These are phyloP conservation scores for Drosophila pseudoobscura DNA, from an alignment of 1,140 invertebrate genomes.

Conservation along the genomic window DNA sequence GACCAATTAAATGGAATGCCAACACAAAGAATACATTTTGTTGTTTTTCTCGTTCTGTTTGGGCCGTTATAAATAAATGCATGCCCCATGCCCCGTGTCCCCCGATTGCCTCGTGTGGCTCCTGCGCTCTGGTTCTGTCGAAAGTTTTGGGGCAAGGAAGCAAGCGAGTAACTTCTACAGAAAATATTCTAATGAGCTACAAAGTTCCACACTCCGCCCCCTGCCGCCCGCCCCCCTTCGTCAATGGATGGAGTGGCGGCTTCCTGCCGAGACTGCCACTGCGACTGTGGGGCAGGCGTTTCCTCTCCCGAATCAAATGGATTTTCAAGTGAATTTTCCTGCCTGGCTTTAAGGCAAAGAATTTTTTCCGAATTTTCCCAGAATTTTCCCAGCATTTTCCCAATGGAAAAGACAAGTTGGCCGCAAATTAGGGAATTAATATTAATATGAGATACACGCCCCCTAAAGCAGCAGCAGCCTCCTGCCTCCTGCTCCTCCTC, in stretches of 20 bases:
- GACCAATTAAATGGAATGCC: conserved; percentile 77
- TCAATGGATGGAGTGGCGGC: neutral
- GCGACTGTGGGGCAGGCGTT: conserved; percentile 3
- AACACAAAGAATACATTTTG: conserved; percentile 63
- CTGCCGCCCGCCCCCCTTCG: neutral
- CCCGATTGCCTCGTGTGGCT: conserved; percentile 35
- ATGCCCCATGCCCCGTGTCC: conserved; percentile 23
- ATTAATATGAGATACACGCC: conserved; percentile 61
- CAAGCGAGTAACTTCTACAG: conserved; percentile 48
- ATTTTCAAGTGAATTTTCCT: conserved; percentile 42
- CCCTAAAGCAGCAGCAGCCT: neutral
- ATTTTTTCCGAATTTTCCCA: neutral
- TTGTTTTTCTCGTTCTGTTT: conserved; percentile 37
- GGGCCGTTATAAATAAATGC: conserved; percentile 65
- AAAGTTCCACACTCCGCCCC: conserved; percentile 49
- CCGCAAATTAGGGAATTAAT: conserved; percentile 69
- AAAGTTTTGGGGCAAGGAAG: conserved; percentile 46
- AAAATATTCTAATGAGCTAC: conserved; percentile 79
- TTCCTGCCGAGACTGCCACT: conserved; percentile 44
- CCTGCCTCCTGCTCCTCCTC: conserved; percentile 8
- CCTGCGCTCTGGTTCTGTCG: conserved; percentile 19
- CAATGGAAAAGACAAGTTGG: conserved; percentile 40
- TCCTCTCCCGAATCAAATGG: conserved; percentile 53
- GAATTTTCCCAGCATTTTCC: too few relatives aligned
- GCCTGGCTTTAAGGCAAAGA: conserved; percentile 12